Percentiles rank a stretch among this genome's conserved stretches.
Conservation (phyloP, 2,797 vertebrate species). For the Notoglanidium macrostoma region DNA sequence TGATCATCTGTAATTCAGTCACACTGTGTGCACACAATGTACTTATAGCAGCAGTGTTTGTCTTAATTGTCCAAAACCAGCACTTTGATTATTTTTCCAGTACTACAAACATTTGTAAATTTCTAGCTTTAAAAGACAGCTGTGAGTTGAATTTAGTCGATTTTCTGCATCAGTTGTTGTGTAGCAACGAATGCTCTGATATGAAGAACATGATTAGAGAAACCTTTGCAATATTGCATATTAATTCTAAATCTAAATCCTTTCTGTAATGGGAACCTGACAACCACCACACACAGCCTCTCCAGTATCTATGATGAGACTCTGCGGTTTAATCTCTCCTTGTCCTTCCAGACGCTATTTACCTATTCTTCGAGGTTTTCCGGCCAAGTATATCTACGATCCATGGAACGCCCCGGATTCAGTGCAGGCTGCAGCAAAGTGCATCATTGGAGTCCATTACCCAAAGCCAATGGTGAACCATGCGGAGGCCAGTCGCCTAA, state of each 20-base stretch:
- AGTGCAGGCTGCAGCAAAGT: slow-evolving; percentile 61
- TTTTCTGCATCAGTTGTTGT: slow-evolving; percentile 14
- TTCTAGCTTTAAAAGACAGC: slow-evolving; percentile 9
- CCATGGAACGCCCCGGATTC: slow-evolving; percentile 63
- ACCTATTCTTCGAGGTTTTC: slow-evolving; percentile 63
- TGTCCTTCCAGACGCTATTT: slow-evolving; percentile 65
- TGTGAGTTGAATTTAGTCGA: neutral
- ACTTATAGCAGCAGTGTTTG: slow-evolving; percentile 33
- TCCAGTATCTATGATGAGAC: slow-evolving; percentile 55
- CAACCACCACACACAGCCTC: slow-evolving; percentile 23
- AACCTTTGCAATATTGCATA: neutral
- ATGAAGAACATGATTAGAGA: neutral
- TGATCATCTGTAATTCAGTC: slow-evolving; percentile 19
- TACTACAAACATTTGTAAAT: slow-evolving; percentile 3
- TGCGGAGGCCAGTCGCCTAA: slow-evolving; percentile 64
- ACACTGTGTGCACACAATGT: slow-evolving; percentile 29
- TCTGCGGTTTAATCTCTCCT: slow-evolving; percentile 58
- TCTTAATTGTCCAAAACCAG: slow-evolving; percentile 9
- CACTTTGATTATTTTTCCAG: slow-evolving; percentile 8
- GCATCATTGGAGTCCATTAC: slow-evolving; percentile 63
- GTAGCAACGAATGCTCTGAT: neutral
- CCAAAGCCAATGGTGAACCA: slow-evolving; percentile 67
- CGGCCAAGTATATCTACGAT: slow-evolving; percentile 66
- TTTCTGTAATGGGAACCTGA: slow-evolving; percentile 22
- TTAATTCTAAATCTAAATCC: neutral